Base-by-base conservation (phyloP, 2,888 invertebrate species). In the Lapara coniferarum region DNA sequence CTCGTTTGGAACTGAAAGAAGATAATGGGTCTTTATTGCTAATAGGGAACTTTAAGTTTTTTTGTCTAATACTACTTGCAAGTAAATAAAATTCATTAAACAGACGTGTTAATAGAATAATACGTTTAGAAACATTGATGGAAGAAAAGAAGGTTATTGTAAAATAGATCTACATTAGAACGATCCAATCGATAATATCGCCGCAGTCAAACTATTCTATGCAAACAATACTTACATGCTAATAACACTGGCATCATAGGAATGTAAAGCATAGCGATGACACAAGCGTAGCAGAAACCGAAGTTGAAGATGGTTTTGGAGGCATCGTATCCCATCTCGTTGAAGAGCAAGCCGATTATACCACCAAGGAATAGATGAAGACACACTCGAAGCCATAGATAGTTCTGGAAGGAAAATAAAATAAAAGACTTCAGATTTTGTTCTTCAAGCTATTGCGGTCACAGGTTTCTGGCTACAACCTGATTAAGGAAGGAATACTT, bases 241-340 rank as follows among this genome's bases (percentile, higher is more conserved):
- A 97, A 88, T 67, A 97, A 88, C 58, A 97, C 95, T 3, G 97
- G 97, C 95, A 97, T 95, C 96, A 97, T 96, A 0, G 97, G 97
- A 68, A 97, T 94, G 83, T 97, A 97, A 80, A 97, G 94, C 88
- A 97, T 97, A 46, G 96, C 96, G 72, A 97, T 97, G 19, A 96
- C 94, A 72, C 96, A 96, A 0, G 96, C 96, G 81, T 97, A 97
- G 79, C 96, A 97, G 84, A 97, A 97, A 12, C 97, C 97, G 81
- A 97, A 97, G 88, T 97, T 97, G 85, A 96, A 97, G 44, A 97
- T 89, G 0, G 97, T 97, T 84, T 97, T 97, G 0, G 97, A 96
- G 0, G 96, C 97, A 78, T 97, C 97, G 77, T 96, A 95, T 13
- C 97, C 97, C 89, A 97, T 96, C 70, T 95, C 94, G 55, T 95